A percentile compares a stretch with the other conserved stretches of the same genome.
These are phyloP conservation scores for Clamator glandarius DNA, from an alignment of 2,797 vertebrate genomes.

Conservation along the genomic window DNA sequence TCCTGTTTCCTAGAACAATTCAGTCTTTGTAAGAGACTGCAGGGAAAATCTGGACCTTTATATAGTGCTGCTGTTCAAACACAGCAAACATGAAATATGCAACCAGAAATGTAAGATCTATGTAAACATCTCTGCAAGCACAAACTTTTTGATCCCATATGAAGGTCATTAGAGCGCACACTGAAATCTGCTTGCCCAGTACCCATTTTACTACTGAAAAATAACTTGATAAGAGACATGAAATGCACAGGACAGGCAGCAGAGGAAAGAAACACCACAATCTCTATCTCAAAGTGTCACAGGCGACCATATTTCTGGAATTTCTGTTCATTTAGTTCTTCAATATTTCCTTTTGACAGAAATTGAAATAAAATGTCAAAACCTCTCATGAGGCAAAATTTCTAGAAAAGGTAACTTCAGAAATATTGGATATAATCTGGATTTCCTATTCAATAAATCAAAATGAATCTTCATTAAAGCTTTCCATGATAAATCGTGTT, in stretches of 20 bases:
- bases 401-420: background rate
- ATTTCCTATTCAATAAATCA: constrained; percentile 7
- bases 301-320: background rate
- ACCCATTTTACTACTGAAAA: background rate
- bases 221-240: background rate
- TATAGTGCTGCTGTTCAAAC: background rate
- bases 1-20: background rate
- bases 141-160: background rate
- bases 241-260: background rate
- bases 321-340: background rate
- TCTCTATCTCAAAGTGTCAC: background rate
- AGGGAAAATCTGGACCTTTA: background rate
- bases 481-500: background rate
- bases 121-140: background rate
- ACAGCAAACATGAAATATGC: background rate
- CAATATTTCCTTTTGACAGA: background rate
- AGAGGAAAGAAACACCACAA: background rate
- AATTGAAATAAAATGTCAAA: background rate
- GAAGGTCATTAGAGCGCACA: background rate
- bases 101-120: background rate
- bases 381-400: background rate
- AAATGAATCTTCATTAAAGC: background rate
- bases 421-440: background rate
- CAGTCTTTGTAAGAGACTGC: background rate
- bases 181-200: background rate